phyloP scores from a whole-genome alignment of 2,113 vertebrate species.

The Brachypodius melanocephalos region DNA sequence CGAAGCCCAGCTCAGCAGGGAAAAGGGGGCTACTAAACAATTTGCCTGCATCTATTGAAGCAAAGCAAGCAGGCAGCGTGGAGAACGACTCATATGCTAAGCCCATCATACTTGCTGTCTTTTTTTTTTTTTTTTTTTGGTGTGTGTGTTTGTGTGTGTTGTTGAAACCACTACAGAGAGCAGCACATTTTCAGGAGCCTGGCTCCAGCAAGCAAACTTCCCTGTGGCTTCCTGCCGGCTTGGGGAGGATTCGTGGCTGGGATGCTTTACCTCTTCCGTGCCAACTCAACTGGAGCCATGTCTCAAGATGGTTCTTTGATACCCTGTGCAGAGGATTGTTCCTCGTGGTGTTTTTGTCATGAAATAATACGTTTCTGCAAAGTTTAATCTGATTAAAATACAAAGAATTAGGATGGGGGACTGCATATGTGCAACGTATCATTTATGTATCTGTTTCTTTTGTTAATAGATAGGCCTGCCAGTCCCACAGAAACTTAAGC shows the following conservation, averaged over 20 bases:
- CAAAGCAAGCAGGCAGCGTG: background rate
- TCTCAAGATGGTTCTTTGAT: conserved; percentile 41
- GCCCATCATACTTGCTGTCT: background rate
- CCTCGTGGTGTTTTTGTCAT: background rate
- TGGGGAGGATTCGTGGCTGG: background rate
- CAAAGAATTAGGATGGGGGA: background rate
- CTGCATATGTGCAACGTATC: background rate
- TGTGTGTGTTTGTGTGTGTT: background rate
- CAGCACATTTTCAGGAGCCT: conserved; percentile 34
- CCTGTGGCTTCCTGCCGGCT: background rate
- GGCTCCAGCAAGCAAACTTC: conserved; percentile 14
- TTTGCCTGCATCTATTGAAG: background rate
- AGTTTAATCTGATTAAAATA: background rate
- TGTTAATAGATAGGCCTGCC: conserved; percentile 9
- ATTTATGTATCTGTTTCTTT: conserved; percentile 33
- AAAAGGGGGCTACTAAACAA: fast-evolving
- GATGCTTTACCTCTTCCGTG: conserved; percentile 1
- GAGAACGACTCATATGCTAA: background rate
- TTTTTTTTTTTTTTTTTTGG: background rate
- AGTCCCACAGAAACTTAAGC: conserved; percentile 15
- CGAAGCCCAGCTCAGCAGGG: background rate
- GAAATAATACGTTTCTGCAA: background rate
- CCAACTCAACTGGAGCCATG: conserved; percentile 15
- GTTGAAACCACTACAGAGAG: conserved; percentile 31
- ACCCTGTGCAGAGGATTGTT: background rate